Conservation (phyloP, 2,113 vertebrate genomes). For the Ageneiosus marmoratus region DNA sequence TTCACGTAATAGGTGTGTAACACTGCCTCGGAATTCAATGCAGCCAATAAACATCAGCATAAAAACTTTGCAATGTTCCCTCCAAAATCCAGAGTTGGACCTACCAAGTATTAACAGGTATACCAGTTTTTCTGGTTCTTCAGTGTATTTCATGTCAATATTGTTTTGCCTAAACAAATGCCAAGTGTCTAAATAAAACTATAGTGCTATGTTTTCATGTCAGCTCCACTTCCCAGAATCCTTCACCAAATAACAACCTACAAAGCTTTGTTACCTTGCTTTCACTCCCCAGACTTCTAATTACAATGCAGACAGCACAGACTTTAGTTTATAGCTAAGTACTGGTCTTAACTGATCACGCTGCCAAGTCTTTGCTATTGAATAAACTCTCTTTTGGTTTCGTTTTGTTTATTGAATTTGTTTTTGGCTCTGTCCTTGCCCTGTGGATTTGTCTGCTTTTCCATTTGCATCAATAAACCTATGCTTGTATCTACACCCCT, state of each 20-base stretch:
- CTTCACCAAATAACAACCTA: background rate
- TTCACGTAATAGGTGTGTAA: too few species aligned
- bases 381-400: background rate
- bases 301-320: background rate
- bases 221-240: background rate
- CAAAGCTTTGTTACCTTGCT: background rate
- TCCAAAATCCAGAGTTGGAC: too few species aligned
- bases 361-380: background rate
- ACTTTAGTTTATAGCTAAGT: background rate
- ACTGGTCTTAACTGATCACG: background rate
- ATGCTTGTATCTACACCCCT: background rate
- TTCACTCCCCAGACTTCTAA: background rate
- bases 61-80: too few species aligned
- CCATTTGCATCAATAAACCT: background rate
- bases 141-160: too few species aligned
- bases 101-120: too few species aligned
- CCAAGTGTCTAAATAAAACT: background rate
- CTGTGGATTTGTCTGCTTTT: slow-evolving; percentile 12
- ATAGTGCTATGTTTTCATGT: background rate
- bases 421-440: background rate
- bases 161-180: background rate
- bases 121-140: too few species aligned
- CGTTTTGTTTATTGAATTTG: background rate
- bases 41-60: too few species aligned
- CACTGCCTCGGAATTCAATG: too few species aligned